Base-by-base conservation (phyloP, 2,113 vertebrate species). In the Cathartes aura region DNA sequence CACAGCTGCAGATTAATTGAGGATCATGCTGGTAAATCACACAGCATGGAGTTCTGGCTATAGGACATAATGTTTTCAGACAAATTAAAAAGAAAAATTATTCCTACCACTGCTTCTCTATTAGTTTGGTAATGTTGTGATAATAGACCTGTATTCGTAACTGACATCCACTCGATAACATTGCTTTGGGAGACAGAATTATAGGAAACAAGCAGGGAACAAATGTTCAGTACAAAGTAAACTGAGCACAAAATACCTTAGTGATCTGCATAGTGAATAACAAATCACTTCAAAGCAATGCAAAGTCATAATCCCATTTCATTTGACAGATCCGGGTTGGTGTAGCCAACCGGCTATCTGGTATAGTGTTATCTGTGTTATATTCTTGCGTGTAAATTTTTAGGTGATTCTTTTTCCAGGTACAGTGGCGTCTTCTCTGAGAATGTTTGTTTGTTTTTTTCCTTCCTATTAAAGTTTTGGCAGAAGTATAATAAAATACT, bases 1-100 rank as follows among this genome's bases (percentile, higher is more conserved):
- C 72, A 92, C 92, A 93, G 85, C 94, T 96, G 74, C 89, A 96
- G 81, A 85, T 96, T 94, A 95, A 92, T 92, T 94, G 95, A 90
- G 67, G 64, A 89, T 89, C 89, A 67, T 68, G 32, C 89, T 93
- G 93, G 62, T 97, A 94, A 95, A 87, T 93, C 92, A 93, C 76
- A 87, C 55, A 59, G 78, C 81, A 72, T 90, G 84, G 55, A 82
- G 68, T 83, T 95, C 32, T 91, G 50, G 79, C 73, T 94, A 75
- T 88, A 85, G 74, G 89, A 93, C 56, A 7, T 91, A 73, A 93
- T 70, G 71, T 95, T 95, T 97, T 88, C 73, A 88, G 45, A 83
- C 71, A 95, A 95, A 95, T 97, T 82, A 91, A 87, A 96, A 92
- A 82, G 86, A 89, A 94, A 95, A 94, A 84, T 67, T 73, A 83